Percentiles rank a stretch among this genome's conserved stretches.
Evolutionary conservation across 1,140 invertebrate genomes (phyloP).

Genomic region (Musca vetustissima): DNA sequence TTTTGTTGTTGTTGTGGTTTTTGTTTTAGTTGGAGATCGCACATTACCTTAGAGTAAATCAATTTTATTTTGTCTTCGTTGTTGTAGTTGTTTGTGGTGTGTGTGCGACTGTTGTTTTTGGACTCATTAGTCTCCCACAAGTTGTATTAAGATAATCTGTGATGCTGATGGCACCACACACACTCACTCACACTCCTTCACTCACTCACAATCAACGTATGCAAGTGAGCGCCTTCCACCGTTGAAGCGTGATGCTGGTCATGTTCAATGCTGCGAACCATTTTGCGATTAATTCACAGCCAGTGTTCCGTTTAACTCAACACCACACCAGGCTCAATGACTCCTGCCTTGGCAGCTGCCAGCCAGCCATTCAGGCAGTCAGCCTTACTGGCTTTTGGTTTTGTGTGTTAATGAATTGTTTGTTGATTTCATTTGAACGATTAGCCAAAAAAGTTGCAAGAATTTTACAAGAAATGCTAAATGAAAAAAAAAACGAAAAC

Average conservation of each 20-base stretch:
- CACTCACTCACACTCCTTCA: neutral
- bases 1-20: neutral
- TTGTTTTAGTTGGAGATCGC: neutral
- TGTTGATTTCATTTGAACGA: slow-evolving; percentile 54
- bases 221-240: too few relatives aligned
- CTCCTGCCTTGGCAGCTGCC: neutral
- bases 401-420: slow-evolving; percentile 56
- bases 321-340: neutral
- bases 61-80: slow-evolving; percentile 8
- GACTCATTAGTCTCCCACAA: slow-evolving; percentile 56
- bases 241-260: slow-evolving; percentile 29
- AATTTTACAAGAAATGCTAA: too few relatives aligned
- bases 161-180: slow-evolving; percentile 4
- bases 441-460: slow-evolving; percentile 35
- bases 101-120: slow-evolving; percentile 37
- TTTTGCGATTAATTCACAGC: slow-evolving; percentile 24
- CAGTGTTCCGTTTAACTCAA: neutral
- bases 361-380: too few relatives aligned
- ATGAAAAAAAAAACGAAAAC: too few relatives aligned
- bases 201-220: slow-evolving; percentile 16
- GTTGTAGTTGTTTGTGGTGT: slow-evolving; percentile 7
- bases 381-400: slow-evolving; percentile 39
- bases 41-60: neutral
- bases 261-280: slow-evolving; percentile 22
- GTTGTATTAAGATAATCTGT: slow-evolving; percentile 56